Conservation (phyloP, 2,888 invertebrate genomes). For the Eristalis tenax region DNA sequence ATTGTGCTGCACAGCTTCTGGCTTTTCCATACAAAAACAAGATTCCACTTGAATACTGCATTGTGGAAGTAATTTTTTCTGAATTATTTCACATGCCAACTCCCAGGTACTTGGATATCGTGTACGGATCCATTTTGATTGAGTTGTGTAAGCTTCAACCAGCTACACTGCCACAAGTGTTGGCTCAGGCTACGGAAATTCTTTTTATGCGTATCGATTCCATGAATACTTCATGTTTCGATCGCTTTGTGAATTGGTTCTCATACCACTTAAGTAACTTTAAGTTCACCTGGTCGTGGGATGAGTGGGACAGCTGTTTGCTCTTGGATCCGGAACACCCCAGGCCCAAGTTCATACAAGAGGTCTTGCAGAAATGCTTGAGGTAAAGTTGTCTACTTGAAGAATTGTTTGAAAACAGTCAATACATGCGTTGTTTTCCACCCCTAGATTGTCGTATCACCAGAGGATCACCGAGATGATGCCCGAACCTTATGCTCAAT, state of each 20-base stretch:
- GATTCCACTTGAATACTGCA: conserved; percentile 98
- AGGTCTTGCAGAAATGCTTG: conserved; percentile 94
- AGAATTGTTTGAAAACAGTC: not conserved
- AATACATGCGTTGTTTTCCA: not conserved
- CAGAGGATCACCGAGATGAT: conserved; percentile 96
- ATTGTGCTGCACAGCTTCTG: conserved; percentile 95
- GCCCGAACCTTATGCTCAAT: conserved; percentile 91
- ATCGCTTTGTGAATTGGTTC: conserved; percentile 98
- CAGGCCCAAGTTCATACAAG: conserved; percentile 95
- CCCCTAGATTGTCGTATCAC: conserved; percentile 92
- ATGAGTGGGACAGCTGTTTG: conserved; percentile 95
- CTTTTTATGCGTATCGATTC: conserved; percentile 97
- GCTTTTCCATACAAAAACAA: conserved; percentile 96
- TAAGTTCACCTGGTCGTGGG: conserved; percentile 99
- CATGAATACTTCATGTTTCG: conserved; percentile 98
- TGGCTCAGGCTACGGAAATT: conserved; percentile 99
- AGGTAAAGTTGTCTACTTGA: conserved; percentile 83
- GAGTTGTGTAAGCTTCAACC: conserved; percentile 98
- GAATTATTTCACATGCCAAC: conserved; percentile 96
- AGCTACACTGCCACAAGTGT: conserved; percentile 97
- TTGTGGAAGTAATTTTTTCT: conserved; percentile 97
- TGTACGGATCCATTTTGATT: conserved; percentile 96
- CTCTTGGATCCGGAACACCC: conserved; percentile 93
- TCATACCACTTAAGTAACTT: conserved; percentile 99
- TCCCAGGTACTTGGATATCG: conserved; percentile 93